Evolutionary conservation across 2,888 invertebrate genomes (phyloP).

Genomic region (Eulithis testata): DNA sequence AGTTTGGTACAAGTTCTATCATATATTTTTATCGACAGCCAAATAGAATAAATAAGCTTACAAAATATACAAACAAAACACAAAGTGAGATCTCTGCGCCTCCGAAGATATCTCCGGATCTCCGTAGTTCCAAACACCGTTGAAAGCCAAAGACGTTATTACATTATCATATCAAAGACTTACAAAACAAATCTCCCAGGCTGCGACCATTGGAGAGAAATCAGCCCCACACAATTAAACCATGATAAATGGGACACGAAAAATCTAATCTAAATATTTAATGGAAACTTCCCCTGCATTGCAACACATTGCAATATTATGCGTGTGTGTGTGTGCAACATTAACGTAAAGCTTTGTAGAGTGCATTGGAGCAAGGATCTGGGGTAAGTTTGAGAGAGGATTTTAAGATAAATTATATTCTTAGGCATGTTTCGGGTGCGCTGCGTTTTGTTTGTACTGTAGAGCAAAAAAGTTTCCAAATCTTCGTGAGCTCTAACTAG

Average conservation of each 20-base stretch:
- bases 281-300: conserved; percentile 80
- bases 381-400: conserved; percentile 11
- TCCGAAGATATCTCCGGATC: conserved; percentile 1
- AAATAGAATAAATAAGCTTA: neutral
- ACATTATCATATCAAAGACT: conserved; percentile 81
- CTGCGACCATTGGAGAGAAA: conserved; percentile 56
- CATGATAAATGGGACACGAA: conserved; percentile 82
- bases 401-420: conserved; percentile 12
- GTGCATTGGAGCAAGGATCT: conserved; percentile 23
- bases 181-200: conserved; percentile 64
- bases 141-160: conserved; percentile 56
- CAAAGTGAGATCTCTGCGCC: conserved; percentile 16
- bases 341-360: conserved; percentile 23
- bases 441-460: neutral
- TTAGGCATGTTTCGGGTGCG: neutral
- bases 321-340: conserved; percentile 30
- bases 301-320: conserved; percentile 49
- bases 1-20: too few relatives aligned
- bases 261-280: conserved; percentile 85
- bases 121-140: conserved; percentile 16
- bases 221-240: conserved; percentile 78
- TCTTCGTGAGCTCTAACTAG: too few relatives aligned
- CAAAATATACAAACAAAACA: conserved; percentile 15
- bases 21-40: neutral
- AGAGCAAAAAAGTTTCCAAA: too few relatives aligned